Conservation (phyloP, 1,140 invertebrate species). For the Palaemon carinicauda region DNA sequence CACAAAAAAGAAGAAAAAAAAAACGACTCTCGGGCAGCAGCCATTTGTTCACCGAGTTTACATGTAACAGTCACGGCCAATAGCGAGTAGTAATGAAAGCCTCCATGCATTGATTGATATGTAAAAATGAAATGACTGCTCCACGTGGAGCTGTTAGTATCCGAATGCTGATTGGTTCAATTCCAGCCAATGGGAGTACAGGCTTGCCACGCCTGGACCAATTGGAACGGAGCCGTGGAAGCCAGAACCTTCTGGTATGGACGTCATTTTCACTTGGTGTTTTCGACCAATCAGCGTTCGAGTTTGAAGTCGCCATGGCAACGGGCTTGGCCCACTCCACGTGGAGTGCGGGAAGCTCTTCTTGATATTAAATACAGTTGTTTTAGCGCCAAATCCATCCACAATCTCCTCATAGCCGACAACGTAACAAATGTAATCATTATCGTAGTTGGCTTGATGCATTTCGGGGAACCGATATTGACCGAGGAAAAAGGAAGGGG, state of each 20-base stretch:
- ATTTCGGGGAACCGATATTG: background rate
- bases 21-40: background rate
- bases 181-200: background rate
- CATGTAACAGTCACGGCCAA: slow-evolving; percentile 36
- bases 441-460: slow-evolving; percentile 10
- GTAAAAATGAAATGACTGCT: slow-evolving; percentile 31
- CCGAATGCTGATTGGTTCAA: background rate
- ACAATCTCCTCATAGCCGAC: background rate
- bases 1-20: background rate
- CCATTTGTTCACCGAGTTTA: slow-evolving; percentile 14
- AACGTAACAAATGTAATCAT: background rate
- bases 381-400: background rate
- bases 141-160: slow-evolving; percentile 26
- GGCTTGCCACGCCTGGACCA: background rate
- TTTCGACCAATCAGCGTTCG: background rate
- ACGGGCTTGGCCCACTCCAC: slow-evolving; percentile 20
- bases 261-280: background rate
- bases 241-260: background rate
- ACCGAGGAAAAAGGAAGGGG: background rate
- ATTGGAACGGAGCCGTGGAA: background rate
- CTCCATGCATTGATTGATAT: slow-evolving; percentile 37
- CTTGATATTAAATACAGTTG: background rate
- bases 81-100: slow-evolving; percentile 24
- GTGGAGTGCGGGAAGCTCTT: background rate
- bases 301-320: background rate